A percentile compares a stretch with the other conserved stretches of the same genome.
Evolutionary conservation across 2,888 invertebrate genomes (phyloP).

Genomic region (Erpobdella octoculata): DNA sequence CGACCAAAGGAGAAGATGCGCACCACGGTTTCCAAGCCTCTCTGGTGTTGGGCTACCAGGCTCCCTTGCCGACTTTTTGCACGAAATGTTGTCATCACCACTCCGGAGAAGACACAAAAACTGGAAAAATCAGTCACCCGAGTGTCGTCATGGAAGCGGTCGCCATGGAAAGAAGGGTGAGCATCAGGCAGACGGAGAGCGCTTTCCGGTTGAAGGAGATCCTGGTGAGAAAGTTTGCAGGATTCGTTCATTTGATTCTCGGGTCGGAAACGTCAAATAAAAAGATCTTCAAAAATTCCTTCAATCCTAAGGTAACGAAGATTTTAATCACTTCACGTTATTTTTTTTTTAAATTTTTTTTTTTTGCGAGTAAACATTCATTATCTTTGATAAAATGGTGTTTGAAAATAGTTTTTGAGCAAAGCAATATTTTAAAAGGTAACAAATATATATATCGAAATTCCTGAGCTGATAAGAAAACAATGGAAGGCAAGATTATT

Average conservation of each 20-base stretch:
- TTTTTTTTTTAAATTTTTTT: no score
- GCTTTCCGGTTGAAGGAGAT: slow-evolving; percentile 56
- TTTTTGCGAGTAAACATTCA: no score
- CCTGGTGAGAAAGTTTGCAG: slow-evolving; percentile 57
- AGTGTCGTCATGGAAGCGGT: neutral
- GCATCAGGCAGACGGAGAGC: slow-evolving; percentile 51
- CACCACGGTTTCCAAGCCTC: no score
- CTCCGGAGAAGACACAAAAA: neutral
- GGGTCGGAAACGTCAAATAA: slow-evolving; percentile 50
- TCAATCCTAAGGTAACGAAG: slow-evolving; percentile 59
- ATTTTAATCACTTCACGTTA: neutral
- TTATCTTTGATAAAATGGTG: no score
- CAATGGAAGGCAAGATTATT: no score
- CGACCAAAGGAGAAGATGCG: neutral
- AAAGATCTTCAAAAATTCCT: slow-evolving; percentile 58
- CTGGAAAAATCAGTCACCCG: no score
- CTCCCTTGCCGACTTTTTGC: neutral
- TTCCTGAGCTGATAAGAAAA: neutral
- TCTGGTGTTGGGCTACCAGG: neutral
- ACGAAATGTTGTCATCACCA: neutral
- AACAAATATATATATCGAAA: neutral
- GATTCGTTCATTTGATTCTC: slow-evolving; percentile 59
- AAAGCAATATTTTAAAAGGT: neutral
- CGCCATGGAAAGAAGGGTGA: slow-evolving; percentile 42
- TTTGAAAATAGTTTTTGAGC: no score